Base-by-base conservation (phyloP, 1,140 invertebrate genomes). In the Drosophila sp. region DNA sequence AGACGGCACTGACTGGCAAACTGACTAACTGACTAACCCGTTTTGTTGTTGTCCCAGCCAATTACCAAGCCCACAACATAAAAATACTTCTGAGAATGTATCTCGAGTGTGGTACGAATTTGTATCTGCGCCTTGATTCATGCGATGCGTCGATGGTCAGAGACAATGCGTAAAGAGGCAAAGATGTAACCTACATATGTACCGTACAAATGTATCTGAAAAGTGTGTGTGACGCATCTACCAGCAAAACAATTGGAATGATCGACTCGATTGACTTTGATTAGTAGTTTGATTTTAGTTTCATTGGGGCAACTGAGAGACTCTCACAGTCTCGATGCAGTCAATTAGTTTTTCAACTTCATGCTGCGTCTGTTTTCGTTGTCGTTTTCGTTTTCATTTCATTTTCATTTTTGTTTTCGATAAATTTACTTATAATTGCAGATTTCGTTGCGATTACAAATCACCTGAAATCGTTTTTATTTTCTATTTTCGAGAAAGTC, bases 21-120 rank as follows among this genome's bases (percentile, higher is more conserved):
- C n/a, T n/a, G 63, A 51, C 45, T 54, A 48, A 59, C 71, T 66
- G 75, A n/a, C 51, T 87, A 89, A 89, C 83, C 76, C 76, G 83
- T 82, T 87, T 89, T 63, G 34, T 16, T 69, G 57, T 74, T 62
- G 56, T 62, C 48, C 75, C 72, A 71, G 80, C 69, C 80, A 89
- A 89, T 89, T 89, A 89, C 76, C 76, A 64, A 72, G 41, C 78
- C 78, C 82, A 72, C 78, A 81, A 67, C 74, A 84, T 81, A 34
- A 32, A 64, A 32, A 62, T 78, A 73, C 73, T 69, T 67, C 46
- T 46, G 14, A 67, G 63, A 72, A 72, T 72, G 36, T 61, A 61
- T 69, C 65, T 70, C 11, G 48, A 62, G 18, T 38, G 40, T n/a
- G 48, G 38, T 27, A 45, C 48, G 46, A 69, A 69, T 76, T 51